Base-by-base conservation (phyloP, 2,888 invertebrate genomes). In the Acanthosepion esculentum region DNA sequence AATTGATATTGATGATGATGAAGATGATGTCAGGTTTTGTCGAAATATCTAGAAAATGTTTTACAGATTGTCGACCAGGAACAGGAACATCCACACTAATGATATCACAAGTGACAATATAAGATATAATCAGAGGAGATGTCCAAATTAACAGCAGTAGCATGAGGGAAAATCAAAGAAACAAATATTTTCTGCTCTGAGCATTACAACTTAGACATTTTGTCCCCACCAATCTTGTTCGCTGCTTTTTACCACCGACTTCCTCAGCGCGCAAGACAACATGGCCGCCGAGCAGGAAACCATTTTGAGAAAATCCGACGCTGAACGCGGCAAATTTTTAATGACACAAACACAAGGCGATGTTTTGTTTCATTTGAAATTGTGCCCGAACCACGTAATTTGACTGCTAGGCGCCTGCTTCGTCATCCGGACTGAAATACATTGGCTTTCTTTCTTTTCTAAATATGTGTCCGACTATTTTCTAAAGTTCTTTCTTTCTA, bases 251-350 rank as follows among this genome's bases (percentile, higher is more conserved):
- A 78, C 78, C 78, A n/a, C 18, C 33, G n/a, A 78, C 78, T n/a
- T 78, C 78, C 78, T 33, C n/a, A 12, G 3, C 12, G 50, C 78
- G n/a, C 78, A n/a, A 29, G 78, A 78, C n/a, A 78, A 78, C n/a
- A 78, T 78, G 78, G 78, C 78, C n/a, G 78, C 78, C 78, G 78
- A n/a, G n/a, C 78, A 78, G 78, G 78, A 78, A 78, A n/a, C 78
- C 78, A 78, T 78, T 78, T 78, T 78, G 78, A 78, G 78, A 78
- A 78, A n/a, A 78, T 78, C 78, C n/a, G 78, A 78, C 78, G 78
- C 78, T 78, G 78, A 78, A 78, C n/a, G n/a, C 78, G 78, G 78
- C 78, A 78, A 78, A 78, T n/a, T 78, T 78, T n/a, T 78, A 78
- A 78, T 78, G n/a, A 78, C 78, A 33, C 78, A 78, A 78, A n/a